phyloP scores from a whole-genome alignment of 2,888 invertebrate genomes.

The Archips crataeganus region DNA sequence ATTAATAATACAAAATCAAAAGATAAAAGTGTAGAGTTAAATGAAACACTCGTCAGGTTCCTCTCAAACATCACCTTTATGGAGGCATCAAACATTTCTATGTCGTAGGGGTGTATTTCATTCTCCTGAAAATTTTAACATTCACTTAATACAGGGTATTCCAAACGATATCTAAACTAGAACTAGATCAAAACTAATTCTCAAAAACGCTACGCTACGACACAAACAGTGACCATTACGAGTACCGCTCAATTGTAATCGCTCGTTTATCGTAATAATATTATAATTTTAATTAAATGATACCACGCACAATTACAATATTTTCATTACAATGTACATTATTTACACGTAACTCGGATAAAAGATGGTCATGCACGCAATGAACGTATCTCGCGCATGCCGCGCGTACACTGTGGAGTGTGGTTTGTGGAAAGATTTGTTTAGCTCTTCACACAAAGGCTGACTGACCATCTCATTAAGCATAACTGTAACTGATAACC shows the following conservation, averaged over 20 bases:
- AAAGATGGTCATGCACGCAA: slow-evolving; percentile 54
- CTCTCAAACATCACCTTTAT: slow-evolving; percentile 79
- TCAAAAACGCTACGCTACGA: background rate
- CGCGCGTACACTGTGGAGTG: slow-evolving; percentile 55
- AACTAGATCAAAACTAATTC: background rate
- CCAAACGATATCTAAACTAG: background rate
- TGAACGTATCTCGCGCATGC: slow-evolving; percentile 63
- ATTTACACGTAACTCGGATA: slow-evolving; percentile 46
- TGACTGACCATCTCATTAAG: slow-evolving; percentile 44
- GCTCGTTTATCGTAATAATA: slow-evolving; percentile 21
- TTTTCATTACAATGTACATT: slow-evolving; percentile 13
- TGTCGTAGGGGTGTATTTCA: slow-evolving; percentile 71
- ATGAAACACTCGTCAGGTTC: slow-evolving; percentile 55
- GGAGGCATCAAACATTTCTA: slow-evolving; percentile 81
- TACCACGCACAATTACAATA: slow-evolving; percentile 31
- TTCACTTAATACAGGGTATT: slow-evolving; percentile 27
- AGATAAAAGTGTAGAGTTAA: slow-evolving; percentile 47
- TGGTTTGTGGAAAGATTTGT: slow-evolving; percentile 48
- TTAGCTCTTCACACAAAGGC: slow-evolving; percentile 47
- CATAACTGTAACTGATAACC: slow-evolving; percentile 35
- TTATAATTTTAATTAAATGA: slow-evolving; percentile 19
- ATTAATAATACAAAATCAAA: background rate
- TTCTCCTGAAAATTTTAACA: slow-evolving; percentile 76
- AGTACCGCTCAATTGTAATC: background rate
- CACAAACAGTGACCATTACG: slow-evolving; percentile 28